Percentiles rank a stretch among this genome's conserved stretches.
Evolutionary conservation across 2,888 invertebrate species (phyloP).

Genomic region (Leptopilina syphax): DNA sequence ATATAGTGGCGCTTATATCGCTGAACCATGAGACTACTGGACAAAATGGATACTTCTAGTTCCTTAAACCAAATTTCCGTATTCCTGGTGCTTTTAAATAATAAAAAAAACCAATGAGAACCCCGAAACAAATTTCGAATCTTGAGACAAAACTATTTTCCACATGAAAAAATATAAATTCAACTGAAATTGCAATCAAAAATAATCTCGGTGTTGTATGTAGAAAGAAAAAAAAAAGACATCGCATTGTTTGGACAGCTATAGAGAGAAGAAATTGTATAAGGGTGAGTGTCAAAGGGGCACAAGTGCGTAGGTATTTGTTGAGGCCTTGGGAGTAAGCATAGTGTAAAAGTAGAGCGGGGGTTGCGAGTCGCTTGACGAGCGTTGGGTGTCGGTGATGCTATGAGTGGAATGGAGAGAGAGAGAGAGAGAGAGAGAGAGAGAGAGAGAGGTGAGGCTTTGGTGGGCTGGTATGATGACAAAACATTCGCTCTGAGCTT

Average conservation of each 20-base stretch:
- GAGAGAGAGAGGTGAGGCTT: conserved; percentile 28
- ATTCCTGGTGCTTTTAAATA: too few relatives aligned
- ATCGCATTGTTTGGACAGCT: neutral
- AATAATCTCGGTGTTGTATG: neutral
- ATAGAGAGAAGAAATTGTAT: conserved; percentile 50
- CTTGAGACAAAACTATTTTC: too few relatives aligned
- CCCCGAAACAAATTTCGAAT: too few relatives aligned
- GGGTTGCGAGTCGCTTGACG: conserved; percentile 42
- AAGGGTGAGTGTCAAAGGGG: conserved; percentile 61
- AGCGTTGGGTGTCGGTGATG: conserved; percentile 39
- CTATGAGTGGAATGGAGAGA: conserved; percentile 10
- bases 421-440: conserved; percentile 24
- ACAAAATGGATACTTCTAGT: too few relatives aligned
- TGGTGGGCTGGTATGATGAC: conserved; percentile 72
- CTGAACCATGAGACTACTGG: too few relatives aligned
- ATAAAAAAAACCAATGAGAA: too few relatives aligned
- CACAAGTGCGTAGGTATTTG: conserved; percentile 60
- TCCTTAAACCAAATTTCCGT: too few relatives aligned
- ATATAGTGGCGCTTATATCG: too few relatives aligned
- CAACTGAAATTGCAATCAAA: neutral
- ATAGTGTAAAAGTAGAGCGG: conserved; percentile 37
- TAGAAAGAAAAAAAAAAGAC: conserved; percentile 10
- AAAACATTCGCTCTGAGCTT: conserved; percentile 67
- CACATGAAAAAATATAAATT: too few relatives aligned
- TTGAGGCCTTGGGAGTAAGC: conserved; percentile 50